These are phyloP conservation scores for Motacilla tschutschensis DNA, from an alignment of 2,113 vertebrate genomes.

Conservation along the genomic window DNA sequence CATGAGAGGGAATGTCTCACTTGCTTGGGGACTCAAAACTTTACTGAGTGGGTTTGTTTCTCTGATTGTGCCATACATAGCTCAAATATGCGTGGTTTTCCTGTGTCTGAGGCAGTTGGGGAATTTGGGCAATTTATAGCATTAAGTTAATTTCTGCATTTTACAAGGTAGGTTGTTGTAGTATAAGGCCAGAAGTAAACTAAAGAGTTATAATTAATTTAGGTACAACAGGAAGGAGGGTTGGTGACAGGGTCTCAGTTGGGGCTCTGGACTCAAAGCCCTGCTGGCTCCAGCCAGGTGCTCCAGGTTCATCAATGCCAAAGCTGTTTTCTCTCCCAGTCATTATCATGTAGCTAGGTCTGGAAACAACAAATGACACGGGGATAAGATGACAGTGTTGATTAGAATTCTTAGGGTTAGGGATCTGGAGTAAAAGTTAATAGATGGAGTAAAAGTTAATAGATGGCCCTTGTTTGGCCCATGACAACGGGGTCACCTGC, in stretches of 20 bases:
- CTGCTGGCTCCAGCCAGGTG: background rate
- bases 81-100: background rate
- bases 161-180: background rate
- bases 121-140: background rate
- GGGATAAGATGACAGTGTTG: background rate
- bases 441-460: background rate
- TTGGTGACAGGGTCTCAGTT: fast-evolving
- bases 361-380: background rate
- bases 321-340: background rate
- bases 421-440: background rate
- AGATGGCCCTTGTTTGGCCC: background rate
- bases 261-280: background rate
- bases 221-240: background rate
- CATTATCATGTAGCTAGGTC: background rate
- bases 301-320: background rate
- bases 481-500: background rate
- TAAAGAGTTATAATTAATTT: background rate
- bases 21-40: background rate
- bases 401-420: background rate
- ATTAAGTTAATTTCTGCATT: background rate
- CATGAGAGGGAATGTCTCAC: fast-evolving
- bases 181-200: background rate
- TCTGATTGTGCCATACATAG: background rate
- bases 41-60: background rate
- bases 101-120: background rate